These are phyloP conservation scores for Platysternon megacephalum DNA, from an alignment of 2,113 vertebrate species.

Conservation along the genomic window DNA sequence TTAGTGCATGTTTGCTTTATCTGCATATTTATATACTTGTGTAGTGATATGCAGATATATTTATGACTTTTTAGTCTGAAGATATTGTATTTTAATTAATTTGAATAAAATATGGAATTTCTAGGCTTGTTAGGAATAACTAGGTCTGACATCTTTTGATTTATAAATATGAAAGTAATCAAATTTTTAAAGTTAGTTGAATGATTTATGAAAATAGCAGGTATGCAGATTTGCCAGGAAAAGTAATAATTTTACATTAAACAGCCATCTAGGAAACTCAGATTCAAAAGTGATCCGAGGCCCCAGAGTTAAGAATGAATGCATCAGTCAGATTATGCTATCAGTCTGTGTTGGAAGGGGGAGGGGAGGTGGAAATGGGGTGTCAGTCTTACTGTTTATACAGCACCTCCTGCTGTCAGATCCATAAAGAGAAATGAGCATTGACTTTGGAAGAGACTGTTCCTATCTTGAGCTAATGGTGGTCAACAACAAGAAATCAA, in stretches of 20 bases:
- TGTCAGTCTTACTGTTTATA: constrained; percentile 69
- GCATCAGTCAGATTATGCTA: constrained; percentile 33
- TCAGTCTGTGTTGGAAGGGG: constrained; percentile 19
- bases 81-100: background rate
- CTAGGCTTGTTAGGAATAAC: background rate
- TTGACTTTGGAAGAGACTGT: constrained; percentile 22
- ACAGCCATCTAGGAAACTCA: background rate
- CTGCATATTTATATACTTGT: background rate
- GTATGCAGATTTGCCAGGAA: background rate
- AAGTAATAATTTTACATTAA: constrained; percentile 11
- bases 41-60: background rate
- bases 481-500: constrained; percentile 42
- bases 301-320: constrained; percentile 52
- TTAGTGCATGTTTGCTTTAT: constrained; percentile 3
- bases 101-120: background rate
- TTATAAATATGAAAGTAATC: background rate
- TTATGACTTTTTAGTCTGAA: background rate
- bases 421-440: constrained; percentile 45
- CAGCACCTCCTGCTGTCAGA: constrained; percentile 82
- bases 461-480: constrained; percentile 8
- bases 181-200: background rate
- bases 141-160: background rate
- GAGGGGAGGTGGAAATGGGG: background rate
- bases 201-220: background rate
- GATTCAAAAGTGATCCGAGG: constrained; percentile 32